Evolutionary conservation across 2,113 vertebrate genomes (phyloP), one percentile per base, ranked within the genome.

Genomic region (Smithornis capensis): DNA sequence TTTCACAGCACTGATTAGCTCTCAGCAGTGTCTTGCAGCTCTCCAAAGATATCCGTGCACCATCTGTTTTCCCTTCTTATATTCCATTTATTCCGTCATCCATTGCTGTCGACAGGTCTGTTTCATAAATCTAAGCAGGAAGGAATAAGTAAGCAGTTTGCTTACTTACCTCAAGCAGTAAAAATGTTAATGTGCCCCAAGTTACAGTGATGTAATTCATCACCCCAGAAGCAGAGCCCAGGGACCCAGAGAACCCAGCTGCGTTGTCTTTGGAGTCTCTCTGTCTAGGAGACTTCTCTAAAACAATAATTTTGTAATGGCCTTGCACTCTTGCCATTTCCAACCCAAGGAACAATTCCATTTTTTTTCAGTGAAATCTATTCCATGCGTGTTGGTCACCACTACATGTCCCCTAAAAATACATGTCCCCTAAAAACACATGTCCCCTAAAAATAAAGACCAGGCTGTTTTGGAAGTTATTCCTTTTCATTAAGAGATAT

Each of bases 201-300:
- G 22, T 37, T 67, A 83, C 7, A 0, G 0, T 8, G 24, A 50
- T n/a, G n/a, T n/a, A n/a, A n/a, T n/a, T 70, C 42, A 55, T 45
- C 69, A 33, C 16, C 42, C 33, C 56, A 25, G 24, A 68, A 71
- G 47, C 47, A 52, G 49, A 53, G 35, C 33, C n/a, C 29, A 52
- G 62, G 35, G 50, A 60, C 27, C 35, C 42, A 31, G 19, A 50
- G n/a, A 84, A 84, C 29, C 8, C 49, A 52, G 53, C 33, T 81
- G 47, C 1, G 0, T 19, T 17, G 31, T 49, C 53, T 52, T 45
- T 33, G 28, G 35, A 84, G 49, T 38, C 33, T 12, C 28, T 59
- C 56, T 64, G 28, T 21, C 35, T 10, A 44, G 53, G 44, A 33
- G 13, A 75, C 47, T 57, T 27, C 17, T 55, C 42, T 21, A 57